Base-by-base conservation (phyloP, 2,113 vertebrate species). In the Dendropsophus ebraccatus region DNA sequence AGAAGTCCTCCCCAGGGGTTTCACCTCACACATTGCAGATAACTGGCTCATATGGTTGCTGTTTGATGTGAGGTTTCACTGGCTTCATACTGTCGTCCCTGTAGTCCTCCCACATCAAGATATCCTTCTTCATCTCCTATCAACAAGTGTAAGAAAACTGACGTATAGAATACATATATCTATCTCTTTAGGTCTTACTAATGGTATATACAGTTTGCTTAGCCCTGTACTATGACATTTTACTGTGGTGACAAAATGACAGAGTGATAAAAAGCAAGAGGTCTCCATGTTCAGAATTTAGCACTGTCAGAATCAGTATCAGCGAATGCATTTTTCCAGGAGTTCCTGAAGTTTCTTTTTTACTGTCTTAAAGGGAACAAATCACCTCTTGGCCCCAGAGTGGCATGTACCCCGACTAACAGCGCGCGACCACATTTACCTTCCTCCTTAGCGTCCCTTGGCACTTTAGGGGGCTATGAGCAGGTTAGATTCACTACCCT, bases 51-150 rank as follows among this genome's bases (percentile, higher is more conserved):
- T 52, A 70, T 54, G 23, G 23, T 72, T 32, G 4, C 85, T 81
- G 54, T 81, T 87, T 81, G 85, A 87, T 87, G 85, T 87, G 37
- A 81, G 37, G n/a, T 65, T 85, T 69, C 56, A 7, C 60, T n/a
- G 73, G 54, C 54, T 62, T n/a, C 13, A 25, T 62, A 25, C 28
- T 50, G 41, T 49, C 37, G 58, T 54, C 47, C 52, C 8, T 13
- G 56, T 13, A 30, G n/a, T 54, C 45, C n/a, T 72, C 25, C 17
- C 76, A 80, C 13, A 25, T 47, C 52, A 35, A 41, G 58, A 32
- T 2, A 50, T 85, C 19, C 12, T 62, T 77, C 56, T 17, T 65
- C 28, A 23, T 8, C 25, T 50, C 6, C 25, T 4, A 70, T 54
- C 28, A 28, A 80, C 23, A 23, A 65, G 73, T 78, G 45, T 17